These are phyloP conservation scores for Noctua fimbriata DNA, from an alignment of 2,888 invertebrate species.

Conservation along the genomic window DNA sequence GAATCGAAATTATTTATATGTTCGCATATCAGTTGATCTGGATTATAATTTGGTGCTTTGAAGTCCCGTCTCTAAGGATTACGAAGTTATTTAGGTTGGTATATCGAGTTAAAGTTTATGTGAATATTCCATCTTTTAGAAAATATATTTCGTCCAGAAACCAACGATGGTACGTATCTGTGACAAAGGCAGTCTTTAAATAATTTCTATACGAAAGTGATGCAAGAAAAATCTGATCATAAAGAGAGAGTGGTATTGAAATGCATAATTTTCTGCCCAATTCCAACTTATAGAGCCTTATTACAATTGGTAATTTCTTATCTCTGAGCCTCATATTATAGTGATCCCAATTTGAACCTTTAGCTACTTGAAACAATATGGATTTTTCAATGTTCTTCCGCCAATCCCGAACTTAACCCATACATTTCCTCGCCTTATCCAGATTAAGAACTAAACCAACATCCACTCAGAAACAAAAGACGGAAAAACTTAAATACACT, in stretches of 20 bases:
- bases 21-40: slow-evolving; percentile 20
- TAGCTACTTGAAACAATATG: neutral
- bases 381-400: neutral
- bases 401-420: neutral
- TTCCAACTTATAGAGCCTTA: neutral
- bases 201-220: neutral
- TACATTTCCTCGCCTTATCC: slow-evolving; percentile 9
- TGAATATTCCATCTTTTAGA: slow-evolving; percentile 1
- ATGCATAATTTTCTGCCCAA: neutral
- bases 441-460: slow-evolving; percentile 30
- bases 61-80: slow-evolving; percentile 29
- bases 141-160: too few species aligned
- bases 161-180: neutral
- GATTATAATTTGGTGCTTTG: slow-evolving; percentile 34
- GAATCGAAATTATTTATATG: slow-evolving; percentile 23
- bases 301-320: neutral
- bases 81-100: slow-evolving; percentile 10
- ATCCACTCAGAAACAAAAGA: slow-evolving; percentile 40
- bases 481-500: slow-evolving; percentile 61
- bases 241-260: neutral
- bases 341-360: neutral
- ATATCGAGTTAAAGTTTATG: neutral
- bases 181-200: neutral
- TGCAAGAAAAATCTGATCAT: neutral
- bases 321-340: neutral